phyloP scores from a whole-genome alignment of 1,140 invertebrate species.

The Stegodyphus dumicola region DNA sequence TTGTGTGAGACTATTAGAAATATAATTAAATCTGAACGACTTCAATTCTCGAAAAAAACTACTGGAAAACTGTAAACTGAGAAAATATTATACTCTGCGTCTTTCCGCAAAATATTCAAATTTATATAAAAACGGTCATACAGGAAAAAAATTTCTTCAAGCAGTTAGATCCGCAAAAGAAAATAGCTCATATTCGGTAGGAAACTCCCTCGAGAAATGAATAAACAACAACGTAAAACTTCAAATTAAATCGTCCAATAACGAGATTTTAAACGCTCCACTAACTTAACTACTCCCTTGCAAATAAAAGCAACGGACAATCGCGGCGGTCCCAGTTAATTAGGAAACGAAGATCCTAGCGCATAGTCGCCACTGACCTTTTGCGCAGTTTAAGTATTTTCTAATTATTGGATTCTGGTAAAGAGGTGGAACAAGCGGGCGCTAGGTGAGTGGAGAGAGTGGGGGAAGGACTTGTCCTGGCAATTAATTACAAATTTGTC shows the following conservation, averaged over 20 bases:
- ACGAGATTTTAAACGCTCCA: conserved; percentile 39
- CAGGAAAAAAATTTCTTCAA: too few species aligned
- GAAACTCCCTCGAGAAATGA: too few species aligned
- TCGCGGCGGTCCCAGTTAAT: conserved; percentile 1
- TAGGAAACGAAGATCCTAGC: neutral
- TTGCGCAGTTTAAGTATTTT: neutral
- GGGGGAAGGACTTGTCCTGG: neutral
- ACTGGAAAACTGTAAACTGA: too few species aligned
- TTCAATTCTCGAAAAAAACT: too few species aligned
- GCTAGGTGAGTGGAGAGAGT: neutral
- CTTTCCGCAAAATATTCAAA: too few species aligned
- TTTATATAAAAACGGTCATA: too few species aligned
- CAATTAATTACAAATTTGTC: conserved; percentile 42
- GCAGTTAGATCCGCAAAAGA: too few species aligned
- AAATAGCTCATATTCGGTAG: too few species aligned
- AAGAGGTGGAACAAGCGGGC: conserved; percentile 8
- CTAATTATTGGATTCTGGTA: conserved; percentile 35
- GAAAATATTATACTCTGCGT: too few species aligned
- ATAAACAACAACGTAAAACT: too few species aligned
- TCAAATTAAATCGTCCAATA: conserved; percentile 18
- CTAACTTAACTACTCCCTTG: conserved; percentile 2
- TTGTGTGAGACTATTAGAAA: too few species aligned
- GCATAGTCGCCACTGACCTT: conserved; percentile 8
- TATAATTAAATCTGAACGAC: too few species aligned
- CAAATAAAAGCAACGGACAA: conserved; percentile 26